phyloP scores from a whole-genome alignment of 1,140 invertebrate genomes.

The Diploscapter pachys region DNA sequence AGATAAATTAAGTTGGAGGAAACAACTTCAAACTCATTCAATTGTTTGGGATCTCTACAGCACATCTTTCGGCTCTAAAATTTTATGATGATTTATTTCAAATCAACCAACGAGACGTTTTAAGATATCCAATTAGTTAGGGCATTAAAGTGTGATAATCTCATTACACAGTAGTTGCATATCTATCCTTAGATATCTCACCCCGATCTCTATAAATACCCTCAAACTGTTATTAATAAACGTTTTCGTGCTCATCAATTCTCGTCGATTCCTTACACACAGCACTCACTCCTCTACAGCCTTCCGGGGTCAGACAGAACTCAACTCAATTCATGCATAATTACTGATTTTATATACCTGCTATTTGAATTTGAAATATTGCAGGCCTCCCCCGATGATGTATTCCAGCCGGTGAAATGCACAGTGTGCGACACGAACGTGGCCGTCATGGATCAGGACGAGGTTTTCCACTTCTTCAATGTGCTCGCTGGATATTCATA shows the following conservation, averaged over 20 bases:
- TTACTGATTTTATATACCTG: not conserved
- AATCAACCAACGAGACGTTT: too few relatives aligned
- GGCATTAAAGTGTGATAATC: too few relatives aligned
- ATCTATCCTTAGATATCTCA: too few relatives aligned
- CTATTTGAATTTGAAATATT: not conserved
- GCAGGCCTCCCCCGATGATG: conserved; percentile 47
- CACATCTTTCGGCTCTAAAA: not conserved
- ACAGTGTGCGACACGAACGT: conserved; percentile 66
- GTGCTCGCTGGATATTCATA: conserved; percentile 65
- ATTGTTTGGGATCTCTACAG: not conserved
- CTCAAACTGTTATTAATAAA: too few relatives aligned
- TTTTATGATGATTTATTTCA: not conserved
- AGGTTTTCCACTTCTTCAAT: conserved; percentile 71
- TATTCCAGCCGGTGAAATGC: conserved; percentile 67
- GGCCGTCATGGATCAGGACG: conserved; percentile 67
- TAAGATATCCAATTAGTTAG: not conserved
- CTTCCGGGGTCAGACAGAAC: not conserved
- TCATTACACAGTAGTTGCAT: too few relatives aligned
- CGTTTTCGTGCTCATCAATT: too few relatives aligned
- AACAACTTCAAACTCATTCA: not conserved
- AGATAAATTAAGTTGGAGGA: not conserved
- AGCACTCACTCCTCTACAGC: not conserved
- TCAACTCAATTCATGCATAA: not conserved
- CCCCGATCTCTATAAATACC: too few relatives aligned
- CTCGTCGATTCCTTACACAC: too few relatives aligned